Conservation (phyloP, 2,888 invertebrate species). For the Archips crataeganus region DNA sequence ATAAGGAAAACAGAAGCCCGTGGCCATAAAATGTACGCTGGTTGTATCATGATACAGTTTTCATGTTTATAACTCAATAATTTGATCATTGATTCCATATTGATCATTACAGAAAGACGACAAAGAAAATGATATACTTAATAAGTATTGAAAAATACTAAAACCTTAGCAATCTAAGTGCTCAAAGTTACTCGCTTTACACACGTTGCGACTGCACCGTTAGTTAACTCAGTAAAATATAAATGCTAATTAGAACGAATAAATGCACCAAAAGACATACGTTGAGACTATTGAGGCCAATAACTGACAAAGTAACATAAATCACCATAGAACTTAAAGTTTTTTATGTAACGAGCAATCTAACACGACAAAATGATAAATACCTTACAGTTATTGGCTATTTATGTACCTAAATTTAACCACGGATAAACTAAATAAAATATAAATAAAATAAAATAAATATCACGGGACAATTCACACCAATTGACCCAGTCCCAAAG, state of each 20-base stretch:
- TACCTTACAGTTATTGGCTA: no score
- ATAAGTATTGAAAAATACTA: no score
- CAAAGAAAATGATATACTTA: neutral
- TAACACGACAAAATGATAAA: neutral
- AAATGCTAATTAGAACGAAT: neutral
- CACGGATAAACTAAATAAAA: no score
- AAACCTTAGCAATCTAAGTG: no score
- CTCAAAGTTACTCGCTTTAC: no score
- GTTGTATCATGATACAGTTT: constrained; percentile 1
- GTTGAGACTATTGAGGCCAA: neutral
- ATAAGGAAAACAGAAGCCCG: constrained; percentile 30
- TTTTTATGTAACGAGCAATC: neutral
- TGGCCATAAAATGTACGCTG: constrained; percentile 24
- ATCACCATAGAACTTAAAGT: neutral
- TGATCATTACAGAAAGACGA: neutral
- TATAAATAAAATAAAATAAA: no score
- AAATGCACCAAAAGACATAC: neutral
- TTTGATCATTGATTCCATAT: neutral
- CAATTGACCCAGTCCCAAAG: no score
- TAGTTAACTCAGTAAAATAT: neutral
- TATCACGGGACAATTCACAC: no score
- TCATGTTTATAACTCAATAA: neutral
- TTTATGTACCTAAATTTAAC: no score
- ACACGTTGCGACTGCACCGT: neutral
- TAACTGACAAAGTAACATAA: neutral